phyloP scores from a whole-genome alignment of 2,113 vertebrate genomes.

The Limnothrissa miodon region DNA sequence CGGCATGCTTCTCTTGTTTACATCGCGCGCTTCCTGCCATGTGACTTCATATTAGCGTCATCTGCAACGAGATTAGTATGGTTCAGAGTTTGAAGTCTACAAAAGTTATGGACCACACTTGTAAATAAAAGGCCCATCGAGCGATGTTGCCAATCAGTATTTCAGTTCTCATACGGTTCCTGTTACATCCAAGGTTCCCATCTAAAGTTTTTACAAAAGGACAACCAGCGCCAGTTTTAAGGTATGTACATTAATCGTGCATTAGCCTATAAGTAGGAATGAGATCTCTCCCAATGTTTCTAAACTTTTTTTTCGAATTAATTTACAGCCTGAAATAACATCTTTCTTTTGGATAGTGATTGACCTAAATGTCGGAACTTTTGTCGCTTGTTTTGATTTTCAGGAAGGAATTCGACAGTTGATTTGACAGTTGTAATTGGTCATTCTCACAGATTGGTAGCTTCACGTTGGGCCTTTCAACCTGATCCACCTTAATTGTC shows the following conservation, averaged over 20 bases:
- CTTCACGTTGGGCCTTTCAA: no score
- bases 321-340: no score
- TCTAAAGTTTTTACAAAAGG: neutral
- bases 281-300: neutral
- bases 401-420: no score
- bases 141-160: conserved; percentile 3
- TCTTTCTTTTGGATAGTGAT: no score
- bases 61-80: conserved; percentile 43
- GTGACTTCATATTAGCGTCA: conserved; percentile 54
- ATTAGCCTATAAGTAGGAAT: no score
- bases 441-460: no score
- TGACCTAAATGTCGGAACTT: no score
- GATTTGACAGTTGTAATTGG: no score
- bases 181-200: neutral
- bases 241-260: neutral
- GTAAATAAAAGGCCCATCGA: conserved; percentile 1
- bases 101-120: conserved; percentile 34
- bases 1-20: conserved; percentile 48
- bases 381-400: no score
- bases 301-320: neutral
- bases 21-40: conserved; percentile 53
- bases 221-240: conserved; percentile 6
- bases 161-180: neutral
- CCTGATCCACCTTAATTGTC: no score
- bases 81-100: conserved; percentile 64